Percentiles rank a stretch among this genome's conserved stretches.
phyloP scores from a whole-genome alignment of 2,888 invertebrate genomes.

The Lithophane ornitopus region DNA sequence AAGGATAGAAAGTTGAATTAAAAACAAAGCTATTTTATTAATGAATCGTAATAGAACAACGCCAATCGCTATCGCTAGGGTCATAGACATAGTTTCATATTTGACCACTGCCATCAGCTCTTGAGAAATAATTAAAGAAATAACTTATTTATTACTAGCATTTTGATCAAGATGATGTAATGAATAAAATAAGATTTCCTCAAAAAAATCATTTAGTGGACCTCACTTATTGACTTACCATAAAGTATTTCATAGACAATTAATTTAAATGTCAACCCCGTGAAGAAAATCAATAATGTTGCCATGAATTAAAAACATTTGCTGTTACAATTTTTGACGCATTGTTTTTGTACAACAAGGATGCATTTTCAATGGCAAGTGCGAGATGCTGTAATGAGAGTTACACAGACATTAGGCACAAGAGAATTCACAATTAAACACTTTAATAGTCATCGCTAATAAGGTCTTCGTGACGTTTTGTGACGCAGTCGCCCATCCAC shows the following conservation, averaged over 20 bases:
- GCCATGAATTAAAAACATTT: slow-evolving; percentile 80
- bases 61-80: too few species aligned
- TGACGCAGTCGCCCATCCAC: slow-evolving; percentile 83
- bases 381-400: slow-evolving; percentile 66
- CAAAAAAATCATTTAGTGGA: slow-evolving; percentile 5
- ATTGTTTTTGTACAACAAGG: slow-evolving; percentile 78
- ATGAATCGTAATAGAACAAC: not conserved
- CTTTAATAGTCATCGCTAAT: slow-evolving; percentile 74
- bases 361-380: slow-evolving; percentile 79
- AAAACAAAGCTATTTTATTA: not conserved
- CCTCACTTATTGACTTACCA: slow-evolving; percentile 10
- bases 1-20: not conserved
- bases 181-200: too few species aligned
- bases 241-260: slow-evolving; percentile 70
- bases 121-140: not conserved
- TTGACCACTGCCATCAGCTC: not conserved
- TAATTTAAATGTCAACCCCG: slow-evolving; percentile 74
- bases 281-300: slow-evolving; percentile 85
- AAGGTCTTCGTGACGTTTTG: slow-evolving; percentile 78
- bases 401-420: slow-evolving; percentile 62
- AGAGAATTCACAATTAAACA: slow-evolving; percentile 78
- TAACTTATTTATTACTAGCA: too few species aligned
- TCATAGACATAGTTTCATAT: not conserved
- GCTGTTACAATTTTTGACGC: slow-evolving; percentile 80
- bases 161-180: not conserved